These are phyloP conservation scores for Anguilla pacifica DNA, from an alignment of 2,797 vertebrate species.

Conservation along the genomic window DNA sequence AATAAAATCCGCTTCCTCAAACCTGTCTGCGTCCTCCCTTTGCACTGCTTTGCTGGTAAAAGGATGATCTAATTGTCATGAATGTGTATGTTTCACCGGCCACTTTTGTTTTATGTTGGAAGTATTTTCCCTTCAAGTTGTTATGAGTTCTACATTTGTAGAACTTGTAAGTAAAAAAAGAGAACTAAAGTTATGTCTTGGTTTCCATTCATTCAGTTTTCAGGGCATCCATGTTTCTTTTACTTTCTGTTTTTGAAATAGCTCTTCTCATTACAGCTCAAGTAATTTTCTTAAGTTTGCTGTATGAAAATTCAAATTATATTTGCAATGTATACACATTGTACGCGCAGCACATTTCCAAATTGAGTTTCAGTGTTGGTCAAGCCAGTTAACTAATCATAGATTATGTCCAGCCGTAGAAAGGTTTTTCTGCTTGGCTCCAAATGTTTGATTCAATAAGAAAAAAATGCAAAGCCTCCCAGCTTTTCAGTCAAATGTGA, in stretches of 20 bases:
- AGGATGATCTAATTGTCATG: conserved; percentile 75
- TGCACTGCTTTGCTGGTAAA: conserved; percentile 70
- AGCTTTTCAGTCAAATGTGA: conserved; percentile 36
- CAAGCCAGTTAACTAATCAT: neutral
- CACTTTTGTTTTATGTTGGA: conserved; percentile 62
- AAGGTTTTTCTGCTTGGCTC: conserved; percentile 36
- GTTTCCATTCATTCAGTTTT: conserved; percentile 12
- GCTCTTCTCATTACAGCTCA: conserved; percentile 59
- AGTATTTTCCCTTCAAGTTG: conserved; percentile 25
- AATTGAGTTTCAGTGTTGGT: conserved; percentile 18
- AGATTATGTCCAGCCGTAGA: conserved; percentile 28
- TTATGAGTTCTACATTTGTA: neutral
- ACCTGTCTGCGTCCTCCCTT: conserved; percentile 52
- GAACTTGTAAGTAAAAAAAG: conserved; percentile 1
- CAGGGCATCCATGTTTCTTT: conserved; percentile 22
- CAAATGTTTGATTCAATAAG: conserved; percentile 46
- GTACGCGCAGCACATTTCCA: conserved; percentile 9
- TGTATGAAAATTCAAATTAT: conserved; percentile 5
- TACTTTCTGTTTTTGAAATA: conserved; percentile 26
- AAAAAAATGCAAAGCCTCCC: conserved; percentile 1
- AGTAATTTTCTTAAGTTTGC: conserved; percentile 60
- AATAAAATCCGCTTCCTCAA: conserved; percentile 55
- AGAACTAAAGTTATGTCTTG: neutral
- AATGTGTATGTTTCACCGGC: conserved; percentile 64
- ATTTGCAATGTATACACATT: neutral